phyloP scores from a whole-genome alignment of 2,888 invertebrate genomes.

The Abscondita cerata region DNA sequence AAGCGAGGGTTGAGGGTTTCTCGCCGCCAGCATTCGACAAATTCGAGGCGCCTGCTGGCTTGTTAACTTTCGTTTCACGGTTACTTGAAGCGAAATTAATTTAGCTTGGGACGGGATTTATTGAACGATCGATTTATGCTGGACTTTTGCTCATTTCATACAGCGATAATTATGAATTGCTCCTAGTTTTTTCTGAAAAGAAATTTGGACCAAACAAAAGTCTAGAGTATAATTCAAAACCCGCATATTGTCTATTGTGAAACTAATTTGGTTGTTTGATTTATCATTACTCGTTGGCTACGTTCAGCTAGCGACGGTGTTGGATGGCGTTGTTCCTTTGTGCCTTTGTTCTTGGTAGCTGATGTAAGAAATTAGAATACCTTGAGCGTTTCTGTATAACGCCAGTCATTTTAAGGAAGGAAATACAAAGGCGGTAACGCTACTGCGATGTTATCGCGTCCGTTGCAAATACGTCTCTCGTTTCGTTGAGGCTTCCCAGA shows the following conservation, averaged over 20 bases:
- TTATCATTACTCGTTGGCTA: slow-evolving; percentile 21
- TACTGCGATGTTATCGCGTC: slow-evolving; percentile 25
- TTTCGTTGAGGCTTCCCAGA: slow-evolving; percentile 28
- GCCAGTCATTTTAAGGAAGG: slow-evolving; percentile 19
- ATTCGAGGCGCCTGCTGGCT: slow-evolving; percentile 36
- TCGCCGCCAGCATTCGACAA: slow-evolving; percentile 35
- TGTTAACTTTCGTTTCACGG: slow-evolving; percentile 36
- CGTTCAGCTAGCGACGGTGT: slow-evolving; percentile 24
- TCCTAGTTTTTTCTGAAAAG: too few relatives aligned
- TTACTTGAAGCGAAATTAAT: slow-evolving; percentile 36
- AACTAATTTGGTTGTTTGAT: slow-evolving; percentile 30
- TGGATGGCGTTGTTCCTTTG: slow-evolving; percentile 25
- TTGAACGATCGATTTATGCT: slow-evolving; percentile 33
- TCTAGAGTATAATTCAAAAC: slow-evolving; percentile 19
- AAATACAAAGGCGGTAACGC: slow-evolving; percentile 26
- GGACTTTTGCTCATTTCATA: slow-evolving; percentile 25
- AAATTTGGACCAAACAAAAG: too few relatives aligned
- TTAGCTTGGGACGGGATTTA: slow-evolving; percentile 33
- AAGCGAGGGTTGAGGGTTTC: slow-evolving; percentile 33
- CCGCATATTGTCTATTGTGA: slow-evolving; percentile 27
- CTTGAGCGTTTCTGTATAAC: slow-evolving; percentile 17
- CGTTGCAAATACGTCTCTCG: slow-evolving; percentile 28
- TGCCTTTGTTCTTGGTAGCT: slow-evolving; percentile 29
- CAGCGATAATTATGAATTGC: slow-evolving; percentile 16
- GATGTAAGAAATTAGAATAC: slow-evolving; percentile 35